phyloP scores from a whole-genome alignment of 2,888 invertebrate genomes.

The Podotricha telesiphe region DNA sequence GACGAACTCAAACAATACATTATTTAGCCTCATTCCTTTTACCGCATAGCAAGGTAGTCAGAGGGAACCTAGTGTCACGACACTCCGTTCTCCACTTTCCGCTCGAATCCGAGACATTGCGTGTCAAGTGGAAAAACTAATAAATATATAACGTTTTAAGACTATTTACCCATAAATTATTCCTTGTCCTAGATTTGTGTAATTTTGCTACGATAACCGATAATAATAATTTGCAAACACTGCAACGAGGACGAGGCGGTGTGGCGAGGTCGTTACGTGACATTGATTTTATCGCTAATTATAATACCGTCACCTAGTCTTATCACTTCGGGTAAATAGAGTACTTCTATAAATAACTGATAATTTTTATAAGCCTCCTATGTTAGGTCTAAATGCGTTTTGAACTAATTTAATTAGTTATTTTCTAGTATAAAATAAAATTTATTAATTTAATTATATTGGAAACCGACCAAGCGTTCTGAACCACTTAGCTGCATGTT shows the following conservation, averaged over 20 bases:
- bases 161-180: neutral
- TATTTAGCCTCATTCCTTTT: too few relatives aligned
- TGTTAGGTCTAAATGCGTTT: neutral
- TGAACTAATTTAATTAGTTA: neutral
- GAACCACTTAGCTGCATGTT: too few relatives aligned
- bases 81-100: too few relatives aligned
- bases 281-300: conserved; percentile 39
- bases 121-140: neutral
- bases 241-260: conserved; percentile 35
- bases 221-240: conserved; percentile 27
- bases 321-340: conserved; percentile 17
- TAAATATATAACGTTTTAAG: neutral
- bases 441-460: too few relatives aligned
- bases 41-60: too few relatives aligned
- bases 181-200: neutral
- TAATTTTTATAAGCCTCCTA: neutral
- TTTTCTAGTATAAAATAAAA: too few relatives aligned
- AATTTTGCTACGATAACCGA: neutral
- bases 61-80: too few relatives aligned
- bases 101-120: too few relatives aligned
- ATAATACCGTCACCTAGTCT: conserved; percentile 17
- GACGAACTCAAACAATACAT: too few relatives aligned
- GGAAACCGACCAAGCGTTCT: too few relatives aligned
- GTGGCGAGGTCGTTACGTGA: conserved; percentile 22
- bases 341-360: conserved; percentile 9